phyloP scores from a whole-genome alignment of 2,888 invertebrate species.

The Phengaris alcon region DNA sequence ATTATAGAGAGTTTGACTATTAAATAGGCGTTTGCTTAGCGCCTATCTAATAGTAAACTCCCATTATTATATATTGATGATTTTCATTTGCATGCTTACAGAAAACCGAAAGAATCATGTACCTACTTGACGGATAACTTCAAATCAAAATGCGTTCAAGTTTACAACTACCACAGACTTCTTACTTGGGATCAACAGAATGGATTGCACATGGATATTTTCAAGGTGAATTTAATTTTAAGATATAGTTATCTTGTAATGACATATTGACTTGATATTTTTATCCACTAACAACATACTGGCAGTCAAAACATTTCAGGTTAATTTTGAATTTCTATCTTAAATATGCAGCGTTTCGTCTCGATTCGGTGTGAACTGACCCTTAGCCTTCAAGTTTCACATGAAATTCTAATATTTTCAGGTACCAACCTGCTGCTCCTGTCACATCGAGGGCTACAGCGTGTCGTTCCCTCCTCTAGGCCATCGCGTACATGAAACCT shows the following conservation, averaged over 20 bases:
- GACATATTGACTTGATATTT: no score
- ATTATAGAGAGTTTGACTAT: no score
- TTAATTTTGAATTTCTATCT: no score
- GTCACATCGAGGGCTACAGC: conserved; percentile 88
- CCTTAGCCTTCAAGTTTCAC: no score
- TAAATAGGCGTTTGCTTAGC: no score
- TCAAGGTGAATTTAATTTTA: conserved; percentile 79
- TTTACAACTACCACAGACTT: conserved; percentile 89
- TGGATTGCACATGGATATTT: conserved; percentile 90
- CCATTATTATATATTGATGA: neutral
- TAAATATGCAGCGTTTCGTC: no score
- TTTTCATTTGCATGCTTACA: conserved; percentile 53
- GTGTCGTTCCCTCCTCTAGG: conserved; percentile 83
- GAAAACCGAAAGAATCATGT: conserved; percentile 86
- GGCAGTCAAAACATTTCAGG: no score
- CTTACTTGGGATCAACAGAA: conserved; percentile 89
- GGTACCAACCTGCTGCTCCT: conserved; percentile 90
- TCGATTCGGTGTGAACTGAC: no score
- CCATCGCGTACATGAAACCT: conserved; percentile 71
- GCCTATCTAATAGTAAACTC: no score
- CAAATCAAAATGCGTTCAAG: conserved; percentile 89
- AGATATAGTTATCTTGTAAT: no score
- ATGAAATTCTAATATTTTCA: conserved; percentile 46
- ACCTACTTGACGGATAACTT: conserved; percentile 89
- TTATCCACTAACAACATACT: no score